phyloP scores from a whole-genome alignment of 2,113 vertebrate genomes.

The Eubucco bourcierii region DNA sequence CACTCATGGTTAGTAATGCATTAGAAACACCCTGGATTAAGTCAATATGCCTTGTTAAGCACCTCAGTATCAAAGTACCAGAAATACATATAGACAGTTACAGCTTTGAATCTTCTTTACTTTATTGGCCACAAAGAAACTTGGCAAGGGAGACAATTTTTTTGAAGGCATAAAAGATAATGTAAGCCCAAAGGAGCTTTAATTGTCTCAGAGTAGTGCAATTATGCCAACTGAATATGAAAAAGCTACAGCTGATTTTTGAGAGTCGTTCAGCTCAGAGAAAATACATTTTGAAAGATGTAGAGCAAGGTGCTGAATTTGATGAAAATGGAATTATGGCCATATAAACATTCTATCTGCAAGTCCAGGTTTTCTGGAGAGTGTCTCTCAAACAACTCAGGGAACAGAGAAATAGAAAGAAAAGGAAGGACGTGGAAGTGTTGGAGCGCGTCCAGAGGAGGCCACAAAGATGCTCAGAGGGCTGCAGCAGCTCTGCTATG shows the following conservation, averaged over 20 bases:
- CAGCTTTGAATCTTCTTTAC: neutral
- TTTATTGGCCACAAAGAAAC: neutral
- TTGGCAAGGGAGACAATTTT: neutral
- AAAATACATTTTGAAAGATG: slow-evolving; percentile 51
- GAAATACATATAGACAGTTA: neutral
- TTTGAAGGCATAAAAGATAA: slow-evolving; percentile 27
- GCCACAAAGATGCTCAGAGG: too few relatives aligned
- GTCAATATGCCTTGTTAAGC: neutral
- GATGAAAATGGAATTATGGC: slow-evolving; percentile 33
- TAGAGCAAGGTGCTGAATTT: slow-evolving; percentile 30
- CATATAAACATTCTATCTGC: slow-evolving; percentile 43
- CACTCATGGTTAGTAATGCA: neutral
- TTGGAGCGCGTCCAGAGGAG: too few relatives aligned
- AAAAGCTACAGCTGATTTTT: slow-evolving; percentile 38
- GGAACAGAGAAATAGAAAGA: slow-evolving; percentile 33
- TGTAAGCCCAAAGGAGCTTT: slow-evolving; percentile 25
- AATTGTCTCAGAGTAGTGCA: slow-evolving; percentile 50
- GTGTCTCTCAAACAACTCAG: slow-evolving; percentile 37
- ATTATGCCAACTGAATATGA: slow-evolving; percentile 31
- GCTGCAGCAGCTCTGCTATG: too few relatives aligned
- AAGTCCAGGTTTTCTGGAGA: neutral
- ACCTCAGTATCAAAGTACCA: neutral
- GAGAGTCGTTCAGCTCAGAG: slow-evolving; percentile 42
- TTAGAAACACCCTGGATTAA: neutral
- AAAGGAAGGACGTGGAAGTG: neutral